Conservation (phyloP, 2,113 vertebrate species). For the Trochalopteron elliotii region DNA sequence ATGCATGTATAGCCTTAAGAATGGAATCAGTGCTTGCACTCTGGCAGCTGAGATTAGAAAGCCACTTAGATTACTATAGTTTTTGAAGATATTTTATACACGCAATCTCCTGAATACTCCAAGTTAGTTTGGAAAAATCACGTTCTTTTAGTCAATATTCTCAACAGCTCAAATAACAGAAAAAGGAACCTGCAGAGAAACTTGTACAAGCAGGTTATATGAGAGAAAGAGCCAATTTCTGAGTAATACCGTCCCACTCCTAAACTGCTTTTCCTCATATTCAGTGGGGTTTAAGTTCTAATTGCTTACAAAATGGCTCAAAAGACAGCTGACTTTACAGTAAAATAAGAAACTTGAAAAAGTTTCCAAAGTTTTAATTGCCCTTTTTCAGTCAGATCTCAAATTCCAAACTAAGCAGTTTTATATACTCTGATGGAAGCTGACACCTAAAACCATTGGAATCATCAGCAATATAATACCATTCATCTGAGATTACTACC, state of each 20-base stretch:
- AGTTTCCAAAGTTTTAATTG: neutral
- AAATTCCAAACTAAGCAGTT: neutral
- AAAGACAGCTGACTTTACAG: neutral
- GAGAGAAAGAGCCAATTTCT: neutral
- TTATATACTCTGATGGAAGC: neutral
- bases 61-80: neutral
- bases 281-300: neutral
- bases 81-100: neutral
- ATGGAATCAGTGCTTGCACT: neutral
- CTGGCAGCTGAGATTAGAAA: neutral
- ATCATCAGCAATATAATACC: neutral
- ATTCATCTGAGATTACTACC: neutral
- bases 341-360: neutral
- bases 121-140: neutral
- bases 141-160: neutral
- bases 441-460: neutral
- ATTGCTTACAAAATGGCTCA: neutral
- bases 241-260: neutral
- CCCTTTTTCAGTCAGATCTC: neutral
- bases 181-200: neutral
- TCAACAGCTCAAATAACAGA: neutral
- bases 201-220: neutral
- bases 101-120: fast-evolving
- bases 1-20: neutral
- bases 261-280: neutral